A percentile compares a stretch with the other conserved stretches of the same genome.
Evolutionary conservation across 1,140 invertebrate genomes (phyloP).

Genomic region (Oreohelix idahoensis): DNA sequence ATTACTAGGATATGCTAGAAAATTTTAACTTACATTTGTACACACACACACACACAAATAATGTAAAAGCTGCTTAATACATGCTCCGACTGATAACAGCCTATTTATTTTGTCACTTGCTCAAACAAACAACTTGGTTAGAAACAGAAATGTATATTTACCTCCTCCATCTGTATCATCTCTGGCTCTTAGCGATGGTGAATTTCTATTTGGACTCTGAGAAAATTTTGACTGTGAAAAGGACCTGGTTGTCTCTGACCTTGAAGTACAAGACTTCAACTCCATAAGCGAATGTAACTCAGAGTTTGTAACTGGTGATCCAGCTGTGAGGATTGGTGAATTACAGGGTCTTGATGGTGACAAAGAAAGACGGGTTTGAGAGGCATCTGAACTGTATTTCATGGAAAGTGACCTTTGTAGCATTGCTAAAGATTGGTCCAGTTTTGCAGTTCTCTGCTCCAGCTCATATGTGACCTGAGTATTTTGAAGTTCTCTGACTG

Average conservation of each 20-base stretch:
- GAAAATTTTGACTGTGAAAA: not conserved
- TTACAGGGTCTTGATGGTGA: not conserved
- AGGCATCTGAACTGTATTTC: not conserved
- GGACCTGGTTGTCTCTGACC: not conserved
- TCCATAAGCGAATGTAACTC: not conserved
- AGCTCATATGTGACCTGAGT: not conserved
- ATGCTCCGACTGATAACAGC: too few relatives aligned
- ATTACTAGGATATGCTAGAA: too few relatives aligned
- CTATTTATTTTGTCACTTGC: too few relatives aligned
- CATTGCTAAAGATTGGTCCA: not conserved
- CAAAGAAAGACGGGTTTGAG: not conserved
- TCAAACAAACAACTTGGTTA: too few relatives aligned
- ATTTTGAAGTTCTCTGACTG: not conserved
- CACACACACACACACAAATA: too few relatives aligned
- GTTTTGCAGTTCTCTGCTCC: not conserved
- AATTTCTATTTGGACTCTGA: not conserved
- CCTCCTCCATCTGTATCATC: conserved; percentile 34
- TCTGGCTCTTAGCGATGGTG: conserved; percentile 27
- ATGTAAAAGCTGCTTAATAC: too few relatives aligned
- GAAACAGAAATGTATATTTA: conserved; percentile 17
- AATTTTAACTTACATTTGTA: too few relatives aligned
- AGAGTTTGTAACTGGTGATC: conserved; percentile 32
- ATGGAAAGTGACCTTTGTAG: not conserved
- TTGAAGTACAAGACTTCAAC: not conserved
- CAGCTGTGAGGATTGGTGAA: conserved; percentile 1